Conservation (phyloP, 2,113 vertebrate species). For the Gavia stellata region DNA sequence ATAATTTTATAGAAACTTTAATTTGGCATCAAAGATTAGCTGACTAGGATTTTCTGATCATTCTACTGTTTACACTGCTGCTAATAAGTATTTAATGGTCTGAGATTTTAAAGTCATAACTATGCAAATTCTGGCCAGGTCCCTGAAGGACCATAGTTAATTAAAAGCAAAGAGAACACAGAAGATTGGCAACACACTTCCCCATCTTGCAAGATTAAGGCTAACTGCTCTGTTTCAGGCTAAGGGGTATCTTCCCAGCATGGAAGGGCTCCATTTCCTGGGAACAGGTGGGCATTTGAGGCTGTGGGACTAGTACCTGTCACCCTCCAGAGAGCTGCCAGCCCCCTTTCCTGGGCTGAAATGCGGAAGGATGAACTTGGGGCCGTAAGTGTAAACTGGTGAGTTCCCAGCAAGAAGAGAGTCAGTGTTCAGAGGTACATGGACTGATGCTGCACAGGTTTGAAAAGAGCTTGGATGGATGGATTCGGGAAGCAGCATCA, state of each 20-base stretch:
- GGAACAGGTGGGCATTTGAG: not conserved
- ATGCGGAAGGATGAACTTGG: not conserved
- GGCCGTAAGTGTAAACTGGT: fast-evolving
- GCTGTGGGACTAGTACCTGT: not conserved
- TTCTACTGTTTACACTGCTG: slow-evolving; percentile 36
- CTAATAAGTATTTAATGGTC: slow-evolving; percentile 50
- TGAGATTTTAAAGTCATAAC: slow-evolving; percentile 55
- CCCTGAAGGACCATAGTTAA: slow-evolving; percentile 28
- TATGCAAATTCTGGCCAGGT: slow-evolving; percentile 48
- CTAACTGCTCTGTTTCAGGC: not conserved
- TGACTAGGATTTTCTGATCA: slow-evolving; percentile 37
- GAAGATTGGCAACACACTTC: not conserved
- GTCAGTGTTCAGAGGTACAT: not conserved
- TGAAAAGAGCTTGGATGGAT: not conserved
- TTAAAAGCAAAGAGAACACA: slow-evolving; percentile 37
- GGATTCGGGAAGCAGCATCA: not conserved
- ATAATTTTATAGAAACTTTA: slow-evolving; percentile 19
- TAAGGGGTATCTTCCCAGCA: not conserved
- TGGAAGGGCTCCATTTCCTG: not conserved
- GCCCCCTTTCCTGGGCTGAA: not conserved
- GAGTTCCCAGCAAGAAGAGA: not conserved
- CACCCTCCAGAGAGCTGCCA: not conserved
- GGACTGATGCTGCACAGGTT: not conserved
- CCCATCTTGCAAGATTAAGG: not conserved
- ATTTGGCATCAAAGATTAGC: not conserved